Evolutionary conservation across 2,797 vertebrate genomes (phyloP).

Genomic region (Oreonectes daqikongensis): DNA sequence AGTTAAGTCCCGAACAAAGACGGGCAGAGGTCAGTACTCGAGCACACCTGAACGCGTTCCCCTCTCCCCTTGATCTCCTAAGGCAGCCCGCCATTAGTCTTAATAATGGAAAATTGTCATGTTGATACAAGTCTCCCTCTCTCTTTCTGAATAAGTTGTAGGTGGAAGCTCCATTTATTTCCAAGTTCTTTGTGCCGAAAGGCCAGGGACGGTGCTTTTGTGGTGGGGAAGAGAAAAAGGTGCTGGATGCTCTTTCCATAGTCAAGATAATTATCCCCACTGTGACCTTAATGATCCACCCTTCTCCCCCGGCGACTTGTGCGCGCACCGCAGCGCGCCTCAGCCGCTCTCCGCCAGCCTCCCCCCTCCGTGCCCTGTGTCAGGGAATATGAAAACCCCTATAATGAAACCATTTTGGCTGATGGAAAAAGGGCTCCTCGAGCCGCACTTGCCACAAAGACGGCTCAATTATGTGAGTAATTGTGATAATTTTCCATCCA

Average conservation of each 20-base stretch:
- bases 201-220: conserved; percentile 99
- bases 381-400: conserved; percentile 99
- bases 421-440: conserved; percentile 99
- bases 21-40: conserved; percentile 99
- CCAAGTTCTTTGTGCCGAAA: conserved; percentile 99
- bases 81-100: conserved; percentile 99
- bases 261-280: conserved; percentile 99
- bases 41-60: conserved; percentile 99
- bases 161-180: conserved; percentile 99
- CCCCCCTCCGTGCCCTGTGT: conserved; percentile 87
- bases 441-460: conserved; percentile 99
- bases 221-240: conserved; percentile 94
- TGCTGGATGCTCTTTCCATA: conserved; percentile 99
- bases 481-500: conserved; percentile 99
- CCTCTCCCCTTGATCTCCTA: conserved; percentile 97
- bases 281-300: conserved; percentile 99
- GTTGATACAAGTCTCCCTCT: conserved; percentile 99
- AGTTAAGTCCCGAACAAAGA: conserved; percentile 99
- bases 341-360: conserved; percentile 65
- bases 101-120: conserved; percentile 99
- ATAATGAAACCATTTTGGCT: conserved; percentile 99
- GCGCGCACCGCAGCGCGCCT: conserved; percentile 83
- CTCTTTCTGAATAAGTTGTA: conserved; percentile 95
- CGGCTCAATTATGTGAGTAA: conserved; percentile 99
- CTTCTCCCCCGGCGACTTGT: conserved; percentile 99